These are phyloP conservation scores for Drosophila nikananu DNA, from an alignment of 1,140 invertebrate species.

Conservation along the genomic window DNA sequence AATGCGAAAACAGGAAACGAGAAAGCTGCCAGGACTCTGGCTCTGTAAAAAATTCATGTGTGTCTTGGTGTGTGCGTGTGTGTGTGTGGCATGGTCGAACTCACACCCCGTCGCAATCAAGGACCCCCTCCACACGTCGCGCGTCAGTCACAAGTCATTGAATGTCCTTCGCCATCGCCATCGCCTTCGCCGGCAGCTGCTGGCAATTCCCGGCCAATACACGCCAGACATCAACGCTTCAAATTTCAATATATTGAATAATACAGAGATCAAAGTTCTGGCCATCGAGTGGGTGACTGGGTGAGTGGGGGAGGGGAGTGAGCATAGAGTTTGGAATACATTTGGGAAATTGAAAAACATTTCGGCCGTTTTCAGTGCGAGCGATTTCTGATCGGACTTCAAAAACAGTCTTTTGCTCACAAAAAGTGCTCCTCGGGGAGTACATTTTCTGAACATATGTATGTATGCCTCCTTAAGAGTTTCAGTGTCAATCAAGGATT, in stretches of 20 bases:
- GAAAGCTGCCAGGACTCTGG: conserved; percentile 51
- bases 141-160: conserved; percentile 62
- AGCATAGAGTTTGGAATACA: conserved; percentile 18
- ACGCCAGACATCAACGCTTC: conserved; percentile 47
- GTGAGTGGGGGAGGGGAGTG: too few species aligned
- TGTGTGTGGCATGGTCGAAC: conserved; percentile 59
- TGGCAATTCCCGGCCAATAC: conserved; percentile 62
- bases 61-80: conserved; percentile 37
- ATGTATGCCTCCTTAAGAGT: not conserved
- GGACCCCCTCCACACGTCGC: conserved; percentile 14
- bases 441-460: not conserved
- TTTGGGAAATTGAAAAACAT: conserved; percentile 52
- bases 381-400: conserved; percentile 38
- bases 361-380: conserved; percentile 13
- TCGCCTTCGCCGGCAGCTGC: conserved; percentile 64
- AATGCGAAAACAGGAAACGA: conserved; percentile 69
- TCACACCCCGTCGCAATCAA: conserved; percentile 24
- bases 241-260: conserved; percentile 67
- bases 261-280: conserved; percentile 61
- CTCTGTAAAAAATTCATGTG: conserved; percentile 74
- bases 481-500: conserved; percentile 5
- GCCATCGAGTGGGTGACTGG: not conserved
- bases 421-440: conserved; percentile 18
- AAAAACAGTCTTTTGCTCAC: conserved; percentile 2
- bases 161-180: conserved; percentile 51